phyloP scores from a whole-genome alignment of 2,888 invertebrate species.

The Lobophora halterata region DNA sequence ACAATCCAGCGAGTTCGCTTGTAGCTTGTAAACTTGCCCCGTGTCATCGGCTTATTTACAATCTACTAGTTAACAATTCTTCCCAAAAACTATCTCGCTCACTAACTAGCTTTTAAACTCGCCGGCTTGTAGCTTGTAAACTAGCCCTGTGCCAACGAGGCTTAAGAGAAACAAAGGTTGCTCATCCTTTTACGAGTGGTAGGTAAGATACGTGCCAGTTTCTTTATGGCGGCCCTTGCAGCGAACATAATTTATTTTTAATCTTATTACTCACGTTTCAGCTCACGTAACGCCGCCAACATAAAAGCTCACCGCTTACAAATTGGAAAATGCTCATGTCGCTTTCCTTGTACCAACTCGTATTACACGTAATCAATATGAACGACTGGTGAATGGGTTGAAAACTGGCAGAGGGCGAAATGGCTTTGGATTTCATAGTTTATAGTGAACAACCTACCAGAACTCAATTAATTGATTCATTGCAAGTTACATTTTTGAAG shows the following conservation, averaged over 20 bases:
- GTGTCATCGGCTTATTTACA: too few relatives aligned
- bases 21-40: too few relatives aligned
- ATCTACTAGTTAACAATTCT: too few relatives aligned
- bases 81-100: too few relatives aligned
- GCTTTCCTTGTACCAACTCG: slow-evolving; percentile 43
- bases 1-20: too few relatives aligned
- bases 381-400: slow-evolving; percentile 31
- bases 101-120: too few relatives aligned
- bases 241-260: slow-evolving; percentile 74
- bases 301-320: slow-evolving; percentile 72
- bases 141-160: too few relatives aligned
- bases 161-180: slow-evolving; percentile 32
- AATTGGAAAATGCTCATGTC: slow-evolving; percentile 68
- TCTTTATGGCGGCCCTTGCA: slow-evolving; percentile 54
- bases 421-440: slow-evolving; percentile 1
- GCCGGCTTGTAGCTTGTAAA: too few relatives aligned
- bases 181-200: slow-evolving; percentile 31
- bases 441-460: too few relatives aligned
- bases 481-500: too few relatives aligned
- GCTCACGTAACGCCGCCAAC: slow-evolving; percentile 72
- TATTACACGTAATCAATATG: slow-evolving; percentile 45
- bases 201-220: slow-evolving; percentile 35
- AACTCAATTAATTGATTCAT: too few relatives aligned
- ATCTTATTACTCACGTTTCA: slow-evolving; percentile 74
- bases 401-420: slow-evolving; percentile 6